Evolutionary conservation across 2,113 vertebrate genomes (phyloP).

Genomic region (Nerophis ophidion): DNA sequence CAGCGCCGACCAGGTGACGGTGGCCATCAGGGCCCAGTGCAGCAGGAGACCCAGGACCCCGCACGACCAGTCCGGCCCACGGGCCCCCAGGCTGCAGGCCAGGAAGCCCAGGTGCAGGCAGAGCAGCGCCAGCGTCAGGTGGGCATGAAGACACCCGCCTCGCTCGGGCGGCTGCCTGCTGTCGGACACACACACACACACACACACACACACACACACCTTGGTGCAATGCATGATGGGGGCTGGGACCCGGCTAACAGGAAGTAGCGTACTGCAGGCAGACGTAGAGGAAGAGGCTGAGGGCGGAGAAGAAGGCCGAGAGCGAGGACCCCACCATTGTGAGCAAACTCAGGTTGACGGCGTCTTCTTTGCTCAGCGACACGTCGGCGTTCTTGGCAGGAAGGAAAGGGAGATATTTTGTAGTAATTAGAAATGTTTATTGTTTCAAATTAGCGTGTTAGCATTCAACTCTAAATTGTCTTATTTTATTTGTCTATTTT

Average conservation of each 20-base stretch:
- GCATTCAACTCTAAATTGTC: too few relatives aligned
- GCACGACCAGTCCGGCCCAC: constrained; percentile 33
- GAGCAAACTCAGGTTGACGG: constrained; percentile 54
- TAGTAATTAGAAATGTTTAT: too few relatives aligned
- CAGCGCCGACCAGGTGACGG: constrained; percentile 63
- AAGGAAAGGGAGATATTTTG: not conserved
- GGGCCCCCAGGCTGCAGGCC: constrained; percentile 35
- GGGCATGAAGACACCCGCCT: constrained; percentile 65
- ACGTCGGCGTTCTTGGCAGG: constrained; percentile 38
- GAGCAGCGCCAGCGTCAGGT: constrained; percentile 72
- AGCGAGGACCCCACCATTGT: constrained; percentile 72
- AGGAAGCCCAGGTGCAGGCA: constrained; percentile 80
- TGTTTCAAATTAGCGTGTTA: too few relatives aligned
- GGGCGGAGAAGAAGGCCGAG: constrained; percentile 40
- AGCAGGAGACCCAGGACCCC: constrained; percentile 49
- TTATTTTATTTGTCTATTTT: too few relatives aligned
- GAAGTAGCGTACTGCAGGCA: too few relatives aligned
- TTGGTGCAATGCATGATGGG: too few relatives aligned
- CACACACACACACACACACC: too few relatives aligned
- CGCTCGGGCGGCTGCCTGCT: constrained; percentile 69
- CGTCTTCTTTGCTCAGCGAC: constrained; percentile 13
- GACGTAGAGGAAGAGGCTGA: too few relatives aligned
- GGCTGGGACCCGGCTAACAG: too few relatives aligned
- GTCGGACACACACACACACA: not conserved
- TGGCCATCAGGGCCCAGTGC: constrained; percentile 66